A percentile compares a stretch with the other conserved stretches of the same genome.
phyloP scores from a whole-genome alignment of 2,888 invertebrate genomes.

The Andrena trimmerana region DNA sequence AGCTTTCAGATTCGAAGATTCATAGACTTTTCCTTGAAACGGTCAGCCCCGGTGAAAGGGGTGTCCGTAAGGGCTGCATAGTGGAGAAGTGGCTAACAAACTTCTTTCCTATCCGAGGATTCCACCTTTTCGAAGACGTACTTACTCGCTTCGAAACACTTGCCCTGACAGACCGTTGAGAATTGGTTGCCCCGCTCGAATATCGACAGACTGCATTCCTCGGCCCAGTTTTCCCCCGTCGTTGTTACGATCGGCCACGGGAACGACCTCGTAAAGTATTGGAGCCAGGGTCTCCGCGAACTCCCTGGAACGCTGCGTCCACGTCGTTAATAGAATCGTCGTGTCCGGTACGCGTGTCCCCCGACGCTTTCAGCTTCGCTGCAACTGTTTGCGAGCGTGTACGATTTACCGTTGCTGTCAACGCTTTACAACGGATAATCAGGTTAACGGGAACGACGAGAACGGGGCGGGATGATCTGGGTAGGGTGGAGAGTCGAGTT shows the following conservation, averaged over 20 bases:
- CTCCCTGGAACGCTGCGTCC: background rate
- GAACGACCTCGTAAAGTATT: conserved; percentile 49
- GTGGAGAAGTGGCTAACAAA: too few species aligned
- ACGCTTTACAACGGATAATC: conserved; percentile 20
- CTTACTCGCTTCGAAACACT: background rate
- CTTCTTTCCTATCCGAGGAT: too few species aligned
- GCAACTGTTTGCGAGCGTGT: background rate
- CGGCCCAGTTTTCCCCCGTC: conserved; percentile 52
- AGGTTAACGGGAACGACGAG: conserved; percentile 13
- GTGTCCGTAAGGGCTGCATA: too few species aligned
- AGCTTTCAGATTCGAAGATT: conserved; percentile 20
- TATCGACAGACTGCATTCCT: conserved; percentile 57
- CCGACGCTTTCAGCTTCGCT: background rate
- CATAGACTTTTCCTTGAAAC: conserved; percentile 7
- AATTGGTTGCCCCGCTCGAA: conserved; percentile 40
- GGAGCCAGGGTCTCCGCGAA: conserved; percentile 39
- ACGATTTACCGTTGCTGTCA: conserved; percentile 2
- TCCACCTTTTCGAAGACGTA: background rate
- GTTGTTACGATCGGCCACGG: conserved; percentile 24
- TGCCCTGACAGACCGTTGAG: background rate
- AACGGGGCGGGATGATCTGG: conserved; percentile 1
- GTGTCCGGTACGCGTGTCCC: conserved; percentile 13
- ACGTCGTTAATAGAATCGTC: conserved; percentile 21
- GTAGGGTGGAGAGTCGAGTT: background rate
- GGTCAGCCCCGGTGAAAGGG: too few species aligned